Evolutionary conservation across 2,888 invertebrate genomes (phyloP).

Genomic region (Thecocarcelia acutangulata): DNA sequence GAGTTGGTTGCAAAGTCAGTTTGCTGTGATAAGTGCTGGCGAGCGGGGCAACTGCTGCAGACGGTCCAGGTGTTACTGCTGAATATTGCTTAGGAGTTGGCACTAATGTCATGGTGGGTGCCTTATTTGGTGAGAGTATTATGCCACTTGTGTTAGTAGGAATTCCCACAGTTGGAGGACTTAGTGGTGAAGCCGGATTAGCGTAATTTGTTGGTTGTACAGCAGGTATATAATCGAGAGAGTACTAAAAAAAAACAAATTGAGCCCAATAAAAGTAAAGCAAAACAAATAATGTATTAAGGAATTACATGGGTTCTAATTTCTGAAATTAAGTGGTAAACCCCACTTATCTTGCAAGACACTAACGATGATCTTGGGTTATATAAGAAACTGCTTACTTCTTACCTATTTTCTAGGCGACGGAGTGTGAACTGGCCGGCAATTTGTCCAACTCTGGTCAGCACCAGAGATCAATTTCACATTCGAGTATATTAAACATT

Average conservation of each 20-base stretch:
- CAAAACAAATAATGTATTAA: no score
- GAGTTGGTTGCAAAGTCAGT: slow-evolving; percentile 49
- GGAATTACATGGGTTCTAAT: no score
- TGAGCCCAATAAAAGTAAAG: no score
- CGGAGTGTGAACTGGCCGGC: no score
- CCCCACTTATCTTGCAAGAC: no score
- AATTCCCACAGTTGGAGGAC: slow-evolving; percentile 74
- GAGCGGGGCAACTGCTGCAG: slow-evolving; percentile 41
- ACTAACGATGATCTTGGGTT: no score
- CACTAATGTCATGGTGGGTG: slow-evolving; percentile 73
- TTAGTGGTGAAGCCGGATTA: slow-evolving; percentile 73
- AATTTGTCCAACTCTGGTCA: no score
- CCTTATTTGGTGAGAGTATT: slow-evolving; percentile 76
- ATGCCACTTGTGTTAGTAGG: slow-evolving; percentile 71
- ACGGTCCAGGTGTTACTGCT: slow-evolving; percentile 35
- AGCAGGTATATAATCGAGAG: slow-evolving; percentile 77
- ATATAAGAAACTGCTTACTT: no score
- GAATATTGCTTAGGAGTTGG: slow-evolving; percentile 72
- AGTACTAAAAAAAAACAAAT: slow-evolving; percentile 73
- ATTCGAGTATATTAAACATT: no score
- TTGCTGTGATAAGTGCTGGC: slow-evolving; percentile 65
- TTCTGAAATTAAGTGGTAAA: no score
- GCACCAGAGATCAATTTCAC: no score
- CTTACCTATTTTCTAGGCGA: no score
- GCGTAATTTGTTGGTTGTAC: slow-evolving; percentile 72